phyloP scores from a whole-genome alignment of 2,113 vertebrate genomes.

The Aptenodytes patagonicus region DNA sequence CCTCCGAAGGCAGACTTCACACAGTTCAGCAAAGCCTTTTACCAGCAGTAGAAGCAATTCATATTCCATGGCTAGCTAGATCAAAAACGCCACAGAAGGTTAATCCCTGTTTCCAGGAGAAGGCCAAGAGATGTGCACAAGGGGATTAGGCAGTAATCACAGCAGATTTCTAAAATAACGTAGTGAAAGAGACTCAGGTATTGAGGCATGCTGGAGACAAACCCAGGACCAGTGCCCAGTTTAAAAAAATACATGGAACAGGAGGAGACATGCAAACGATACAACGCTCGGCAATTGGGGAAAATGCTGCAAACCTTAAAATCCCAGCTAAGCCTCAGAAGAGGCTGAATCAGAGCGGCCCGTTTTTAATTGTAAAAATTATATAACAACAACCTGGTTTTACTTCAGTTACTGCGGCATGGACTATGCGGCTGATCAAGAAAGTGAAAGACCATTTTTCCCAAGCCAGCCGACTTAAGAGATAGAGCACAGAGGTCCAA shows the following conservation, averaged over 20 bases:
- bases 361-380: neutral
- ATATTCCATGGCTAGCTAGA: neutral
- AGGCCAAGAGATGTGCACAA: neutral
- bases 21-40: neutral
- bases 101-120: neutral
- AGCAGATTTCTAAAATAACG: neutral
- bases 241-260: neutral
- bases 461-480: neutral
- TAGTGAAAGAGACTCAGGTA: neutral
- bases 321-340: neutral
- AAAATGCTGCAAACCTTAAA: neutral
- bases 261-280: rapidly evolving
- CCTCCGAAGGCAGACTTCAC: neutral
- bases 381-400: neutral
- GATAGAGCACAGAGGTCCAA: neutral
- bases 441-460: neutral
- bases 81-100: neutral
- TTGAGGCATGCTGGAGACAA: neutral
- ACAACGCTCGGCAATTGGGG: neutral
- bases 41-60: neutral
- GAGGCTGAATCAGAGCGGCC: neutral
- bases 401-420: neutral
- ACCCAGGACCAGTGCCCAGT: neutral
- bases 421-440: neutral
- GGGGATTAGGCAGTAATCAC: neutral